Evolutionary conservation across 2,797 vertebrate species (phyloP).

Genomic region (Adrianichthys oophorus): DNA sequence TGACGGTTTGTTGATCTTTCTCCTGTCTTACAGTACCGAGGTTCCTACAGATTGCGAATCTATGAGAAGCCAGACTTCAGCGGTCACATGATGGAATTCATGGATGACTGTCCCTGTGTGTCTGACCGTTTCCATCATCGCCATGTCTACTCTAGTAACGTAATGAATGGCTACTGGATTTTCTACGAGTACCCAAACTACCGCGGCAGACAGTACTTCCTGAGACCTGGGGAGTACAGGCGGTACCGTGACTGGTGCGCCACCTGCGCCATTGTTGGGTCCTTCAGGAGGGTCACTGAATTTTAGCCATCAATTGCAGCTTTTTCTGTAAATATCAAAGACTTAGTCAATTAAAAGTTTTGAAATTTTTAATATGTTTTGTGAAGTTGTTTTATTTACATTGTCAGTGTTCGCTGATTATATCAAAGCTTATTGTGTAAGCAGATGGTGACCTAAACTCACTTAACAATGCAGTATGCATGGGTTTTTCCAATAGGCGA

Average conservation of each 20-base stretch:
- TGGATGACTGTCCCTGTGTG: slow-evolving; percentile 83
- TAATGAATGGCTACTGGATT: slow-evolving; percentile 84
- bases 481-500: no score
- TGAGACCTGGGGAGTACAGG: slow-evolving; percentile 80
- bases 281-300: slow-evolving; percentile 81
- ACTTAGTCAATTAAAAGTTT: slow-evolving; percentile 74
- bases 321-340: slow-evolving; percentile 76
- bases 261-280: slow-evolving; percentile 80
- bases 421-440: no score
- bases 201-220: slow-evolving; percentile 81
- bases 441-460: no score
- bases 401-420: neutral
- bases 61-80: slow-evolving; percentile 82
- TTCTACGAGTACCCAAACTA: slow-evolving; percentile 85
- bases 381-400: slow-evolving; percentile 42
- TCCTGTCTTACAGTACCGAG: slow-evolving; percentile 71
- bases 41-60: slow-evolving; percentile 80
- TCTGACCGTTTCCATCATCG: slow-evolving; percentile 84
- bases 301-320: slow-evolving; percentile 72
- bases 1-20: neutral
- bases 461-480: no score
- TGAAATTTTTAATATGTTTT: slow-evolving; percentile 66
- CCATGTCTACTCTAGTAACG: slow-evolving; percentile 82
- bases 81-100: slow-evolving; percentile 85
- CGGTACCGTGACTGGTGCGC: slow-evolving; percentile 83